A percentile compares a stretch with the other conserved stretches of the same genome.
phyloP scores from a whole-genome alignment of 2,797 vertebrate species.

The Gymnothorax reevesii region DNA sequence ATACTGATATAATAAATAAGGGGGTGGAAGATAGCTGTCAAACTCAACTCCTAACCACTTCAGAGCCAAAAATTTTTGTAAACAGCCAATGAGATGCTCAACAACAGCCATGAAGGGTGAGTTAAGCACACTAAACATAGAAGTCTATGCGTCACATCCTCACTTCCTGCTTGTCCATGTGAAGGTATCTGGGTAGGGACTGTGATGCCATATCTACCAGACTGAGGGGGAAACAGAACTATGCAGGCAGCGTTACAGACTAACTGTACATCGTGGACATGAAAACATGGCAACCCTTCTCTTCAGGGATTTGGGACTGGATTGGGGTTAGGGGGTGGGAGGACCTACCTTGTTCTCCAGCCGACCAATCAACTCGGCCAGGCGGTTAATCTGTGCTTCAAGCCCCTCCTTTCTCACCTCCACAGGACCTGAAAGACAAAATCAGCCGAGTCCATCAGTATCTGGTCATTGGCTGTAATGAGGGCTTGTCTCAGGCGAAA shows the following conservation, averaged over 20 bases:
- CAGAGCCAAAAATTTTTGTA: too few relatives aligned
- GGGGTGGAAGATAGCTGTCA: background rate
- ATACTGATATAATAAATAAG: background rate
- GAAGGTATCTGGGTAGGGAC: too few relatives aligned
- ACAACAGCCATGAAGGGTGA: too few relatives aligned
- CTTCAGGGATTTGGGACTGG: background rate
- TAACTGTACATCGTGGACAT: background rate
- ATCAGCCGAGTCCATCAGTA: too few relatives aligned
- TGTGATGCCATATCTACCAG: too few relatives aligned
- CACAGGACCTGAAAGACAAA: slow-evolving; percentile 67
- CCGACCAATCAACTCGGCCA: slow-evolving; percentile 90
- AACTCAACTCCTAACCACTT: background rate
- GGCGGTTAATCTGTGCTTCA: slow-evolving; percentile 88
- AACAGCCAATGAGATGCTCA: too few relatives aligned
- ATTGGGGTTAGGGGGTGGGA: background rate
- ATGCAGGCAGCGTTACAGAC: background rate
- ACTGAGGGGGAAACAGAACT: background rate
- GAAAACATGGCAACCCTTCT: background rate
- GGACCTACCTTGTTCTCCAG: slow-evolving; percentile 90
- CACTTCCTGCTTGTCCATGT: too few relatives aligned
- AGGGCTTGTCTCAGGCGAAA: too few relatives aligned
- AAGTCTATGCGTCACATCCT: too few relatives aligned
- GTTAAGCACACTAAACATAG: too few relatives aligned
- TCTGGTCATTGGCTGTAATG: too few relatives aligned
- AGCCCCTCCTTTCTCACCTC: slow-evolving; percentile 88